A percentile compares a stretch with the other conserved stretches of the same genome.
These are phyloP conservation scores for Diadema setosum DNA, from an alignment of 35 echinoderm and acorn worm genomes.

Conservation along the genomic window DNA sequence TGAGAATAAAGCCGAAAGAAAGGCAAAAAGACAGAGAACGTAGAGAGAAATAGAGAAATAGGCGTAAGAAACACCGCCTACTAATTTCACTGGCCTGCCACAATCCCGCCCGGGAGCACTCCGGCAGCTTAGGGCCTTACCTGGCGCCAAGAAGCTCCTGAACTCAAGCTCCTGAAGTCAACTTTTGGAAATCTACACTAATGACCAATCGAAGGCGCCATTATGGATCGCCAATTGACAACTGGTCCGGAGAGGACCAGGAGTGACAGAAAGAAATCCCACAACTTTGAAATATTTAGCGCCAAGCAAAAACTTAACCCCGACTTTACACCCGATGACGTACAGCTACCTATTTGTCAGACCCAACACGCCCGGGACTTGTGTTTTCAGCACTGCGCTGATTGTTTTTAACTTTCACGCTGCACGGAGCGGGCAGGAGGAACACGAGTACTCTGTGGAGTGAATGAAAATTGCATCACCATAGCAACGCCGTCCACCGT, in stretches of 20 bases:
- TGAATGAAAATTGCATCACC: slow-evolving; percentile 35
- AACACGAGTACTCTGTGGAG: background rate
- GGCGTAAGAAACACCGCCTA: no score
- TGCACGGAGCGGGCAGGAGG: background rate
- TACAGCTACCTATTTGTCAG: slow-evolving; percentile 4
- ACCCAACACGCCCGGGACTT: background rate
- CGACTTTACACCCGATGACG: background rate
- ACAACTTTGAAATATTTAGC: slow-evolving; percentile 13
- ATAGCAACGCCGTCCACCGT: background rate
- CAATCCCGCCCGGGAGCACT: background rate
- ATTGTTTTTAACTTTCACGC: slow-evolving; percentile 16
- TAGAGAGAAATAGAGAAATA: no score
- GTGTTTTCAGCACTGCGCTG: slow-evolving; percentile 12
- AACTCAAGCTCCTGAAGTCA: background rate
- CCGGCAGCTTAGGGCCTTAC: background rate
- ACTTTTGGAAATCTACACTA: background rate
- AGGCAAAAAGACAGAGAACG: no score
- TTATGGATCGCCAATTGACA: slow-evolving; percentile 32
- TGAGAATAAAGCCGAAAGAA: no score
- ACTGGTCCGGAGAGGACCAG: background rate
- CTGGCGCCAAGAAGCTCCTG: background rate
- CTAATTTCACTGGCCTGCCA: no score
- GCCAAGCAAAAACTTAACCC: background rate
- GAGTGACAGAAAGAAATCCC: background rate
- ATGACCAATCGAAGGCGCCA: slow-evolving; percentile 19